phyloP scores from a whole-genome alignment of 2,113 vertebrate species.

The Lagopus muta region DNA sequence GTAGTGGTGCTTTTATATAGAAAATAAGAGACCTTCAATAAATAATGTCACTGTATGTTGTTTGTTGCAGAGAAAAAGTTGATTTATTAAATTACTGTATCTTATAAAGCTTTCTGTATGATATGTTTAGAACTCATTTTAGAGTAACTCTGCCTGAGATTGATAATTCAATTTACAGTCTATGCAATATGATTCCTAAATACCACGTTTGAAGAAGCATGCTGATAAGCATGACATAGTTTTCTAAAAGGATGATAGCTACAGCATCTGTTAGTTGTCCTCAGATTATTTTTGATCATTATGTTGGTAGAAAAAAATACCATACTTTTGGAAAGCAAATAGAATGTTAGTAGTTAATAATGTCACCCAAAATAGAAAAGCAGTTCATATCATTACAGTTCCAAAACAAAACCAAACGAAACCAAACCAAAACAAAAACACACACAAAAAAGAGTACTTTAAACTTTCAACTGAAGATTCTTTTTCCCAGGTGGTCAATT shows the following conservation, averaged over 20 bases:
- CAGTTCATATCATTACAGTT: not conserved
- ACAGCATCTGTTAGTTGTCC: conserved; percentile 47
- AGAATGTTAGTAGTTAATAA: conserved; percentile 31
- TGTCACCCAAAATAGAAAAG: conserved; percentile 51
- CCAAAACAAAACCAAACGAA: not conserved
- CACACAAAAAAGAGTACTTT: conserved; percentile 28
- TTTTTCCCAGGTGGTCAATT: conserved; percentile 82
- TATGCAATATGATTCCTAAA: conserved; percentile 5
- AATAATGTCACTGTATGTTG: not conserved
- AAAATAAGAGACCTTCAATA: not conserved
- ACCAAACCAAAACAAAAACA: not conserved
- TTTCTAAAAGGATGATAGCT: conserved; percentile 9
- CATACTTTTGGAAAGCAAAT: conserved; percentile 23
- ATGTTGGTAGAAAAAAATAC: conserved; percentile 24
- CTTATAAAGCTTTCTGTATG: not conserved
- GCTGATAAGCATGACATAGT: not conserved
- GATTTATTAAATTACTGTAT: not conserved
- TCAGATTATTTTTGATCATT: conserved; percentile 31
- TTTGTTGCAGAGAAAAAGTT: not conserved
- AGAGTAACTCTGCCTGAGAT: not conserved
- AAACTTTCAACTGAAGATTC: conserved; percentile 69
- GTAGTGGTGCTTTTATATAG: not conserved
- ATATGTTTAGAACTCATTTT: not conserved
- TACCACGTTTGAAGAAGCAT: not conserved
- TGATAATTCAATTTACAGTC: conserved; percentile 24